Evolutionary conservation across 92 coral and sea anemone genomes (phyloP).

Genomic region (Porites divaricata): DNA sequence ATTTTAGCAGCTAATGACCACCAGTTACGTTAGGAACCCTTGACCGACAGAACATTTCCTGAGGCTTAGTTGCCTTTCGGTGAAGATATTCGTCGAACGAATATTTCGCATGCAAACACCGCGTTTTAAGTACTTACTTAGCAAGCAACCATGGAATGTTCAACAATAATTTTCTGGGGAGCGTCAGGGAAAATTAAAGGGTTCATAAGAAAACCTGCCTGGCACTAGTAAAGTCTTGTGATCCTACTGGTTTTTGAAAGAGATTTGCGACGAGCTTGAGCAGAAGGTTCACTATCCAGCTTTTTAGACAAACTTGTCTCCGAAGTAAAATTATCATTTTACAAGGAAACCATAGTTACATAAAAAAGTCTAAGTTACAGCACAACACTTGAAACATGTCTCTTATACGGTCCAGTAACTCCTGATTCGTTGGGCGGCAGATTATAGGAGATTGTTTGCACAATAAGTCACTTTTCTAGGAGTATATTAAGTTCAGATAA

Average conservation of each 20-base stretch:
- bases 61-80: neutral
- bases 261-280: neutral
- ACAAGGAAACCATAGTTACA: too few species aligned
- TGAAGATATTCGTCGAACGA: neutral
- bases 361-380: neutral
- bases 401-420: neutral
- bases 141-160: neutral
- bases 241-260: neutral
- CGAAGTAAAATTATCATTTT: neutral
- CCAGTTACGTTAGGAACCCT: conserved; percentile 25
- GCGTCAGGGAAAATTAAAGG: neutral
- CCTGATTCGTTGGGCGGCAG: neutral
- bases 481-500: neutral
- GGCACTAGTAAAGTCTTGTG: neutral
- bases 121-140: neutral
- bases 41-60: neutral
- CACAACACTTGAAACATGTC: neutral
- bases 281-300: neutral
- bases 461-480: neutral
- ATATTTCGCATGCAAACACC: neutral
- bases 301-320: neutral
- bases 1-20: neutral
- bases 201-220: neutral
- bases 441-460: conserved; percentile 5
- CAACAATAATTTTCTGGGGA: neutral